Evolutionary conservation across 1,140 invertebrate genomes (phyloP), one percentile per base, ranked within the genome.

Genomic region (Papilio polyxenes): DNA sequence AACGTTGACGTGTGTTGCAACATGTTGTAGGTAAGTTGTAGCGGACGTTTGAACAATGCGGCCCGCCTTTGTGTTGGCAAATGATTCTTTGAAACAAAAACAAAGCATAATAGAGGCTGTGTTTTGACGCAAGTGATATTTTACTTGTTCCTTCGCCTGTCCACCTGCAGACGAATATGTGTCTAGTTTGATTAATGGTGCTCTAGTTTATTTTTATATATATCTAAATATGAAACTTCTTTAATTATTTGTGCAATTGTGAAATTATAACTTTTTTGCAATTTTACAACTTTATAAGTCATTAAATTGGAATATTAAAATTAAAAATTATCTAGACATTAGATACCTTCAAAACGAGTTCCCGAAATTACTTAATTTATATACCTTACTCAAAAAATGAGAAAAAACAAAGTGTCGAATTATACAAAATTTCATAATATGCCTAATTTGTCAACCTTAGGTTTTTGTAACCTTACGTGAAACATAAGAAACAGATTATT

Each of bases 1-100:
- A 81, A 90, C 85, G 84, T 87, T 92, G 91, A 92, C 92, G 87
- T 83, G 88, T 92, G 92, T 93, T 87, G 90, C 90, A 92, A 92
- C 89, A 89, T 87, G 56, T 56, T 15, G 53, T 62, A 62, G 59
- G 59, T 23, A 62, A 20, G 17, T 89, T 89, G 88, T 89, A 89
- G 82, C 84, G 84, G 83, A 87, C 85, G 80, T 82, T 82, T 84
- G 83, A 89, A 92, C 90, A 94, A 94, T 91, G 84, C 86, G 83
- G 83, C 74, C 85, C 85, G 81, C 83, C 83, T 87, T 92, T 91
- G 87, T 91, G 83, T 85, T 80, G 75, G 80, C 82, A 89, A 90
- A 89, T 89, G 88, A 88, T 81, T 85, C 87, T 87, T 87, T 83
- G 84, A 87, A 89, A 91, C 87, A 91, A 90, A 91, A 92, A 93